Evolutionary conservation across 1,140 invertebrate species (phyloP), one percentile per base, ranked within the genome.

Genomic region (Nixonia krombeini): DNA sequence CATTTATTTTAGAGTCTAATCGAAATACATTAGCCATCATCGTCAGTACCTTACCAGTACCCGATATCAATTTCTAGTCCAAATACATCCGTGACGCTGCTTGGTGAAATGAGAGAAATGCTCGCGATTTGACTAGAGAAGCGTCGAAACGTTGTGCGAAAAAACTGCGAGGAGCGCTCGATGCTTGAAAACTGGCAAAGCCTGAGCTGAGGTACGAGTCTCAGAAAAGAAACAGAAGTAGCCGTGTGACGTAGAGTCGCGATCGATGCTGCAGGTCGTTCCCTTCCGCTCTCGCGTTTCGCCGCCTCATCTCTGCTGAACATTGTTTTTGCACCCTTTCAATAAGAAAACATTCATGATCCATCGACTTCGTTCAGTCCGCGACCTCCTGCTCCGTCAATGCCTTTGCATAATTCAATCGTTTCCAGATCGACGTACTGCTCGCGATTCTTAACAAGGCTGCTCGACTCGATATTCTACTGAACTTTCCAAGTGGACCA

Each of bases 211-310:
- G 31, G 13, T 33, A 10, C 31, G 31, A 33, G 31, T 10, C 31
- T 33, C 3, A 33, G 31, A 13, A 10, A 33, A 33, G 31, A 33
- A 33, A 33, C 13, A 13, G 31, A 33, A 33, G 31, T 33, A 33
- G 31, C 31, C 31, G 3, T 33, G 13, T 33, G 31, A 33, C 31
- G 31, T 33, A 12, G 31, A 33, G n/a, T 33, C 12, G 31, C 31
- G 31, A 33, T 33, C 31, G 31, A 33, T 33, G 31, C 31, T 33
- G 31, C 31, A 33, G 31, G 31, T 33, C 31, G 31, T 33, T 33
- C 31, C 31, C 31, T 33, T 33, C 31, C 10, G 10, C 31, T 9
- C 31, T 10, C 31, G 13, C 12, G n/a, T 33, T 33, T 10, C 1
- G 12, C 12, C 31, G 12, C 31, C 31, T 33, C 13, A 33, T 33